These are phyloP conservation scores for Yoshiicerus persimilis DNA, from an alignment of 1,140 invertebrate genomes.

Conservation along the genomic window DNA sequence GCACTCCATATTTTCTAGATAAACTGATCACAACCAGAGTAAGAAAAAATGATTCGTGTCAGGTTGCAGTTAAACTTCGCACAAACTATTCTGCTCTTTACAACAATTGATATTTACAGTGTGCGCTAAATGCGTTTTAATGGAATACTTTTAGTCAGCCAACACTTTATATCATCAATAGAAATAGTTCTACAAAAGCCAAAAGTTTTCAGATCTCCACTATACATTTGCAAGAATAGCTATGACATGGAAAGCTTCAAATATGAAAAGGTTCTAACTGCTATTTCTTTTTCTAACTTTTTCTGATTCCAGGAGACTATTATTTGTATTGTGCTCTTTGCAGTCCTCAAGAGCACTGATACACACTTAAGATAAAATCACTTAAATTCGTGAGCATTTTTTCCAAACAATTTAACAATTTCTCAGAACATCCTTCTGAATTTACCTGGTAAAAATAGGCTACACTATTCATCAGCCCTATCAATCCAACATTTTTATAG, in stretches of 20 bases:
- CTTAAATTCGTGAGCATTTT: too few species aligned
- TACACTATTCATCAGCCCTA: too few species aligned
- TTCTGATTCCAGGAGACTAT: neutral
- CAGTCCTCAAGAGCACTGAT: neutral
- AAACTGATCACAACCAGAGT: too few species aligned
- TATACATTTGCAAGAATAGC: neutral
- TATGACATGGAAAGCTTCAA: neutral
- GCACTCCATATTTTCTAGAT: too few species aligned
- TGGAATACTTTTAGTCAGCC: neutral
- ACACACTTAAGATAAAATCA: too few species aligned
- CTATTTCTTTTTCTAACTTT: neutral
- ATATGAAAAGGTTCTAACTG: neutral
- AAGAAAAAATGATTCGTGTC: too few species aligned
- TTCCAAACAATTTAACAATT: too few species aligned
- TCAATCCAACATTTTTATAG: too few species aligned
- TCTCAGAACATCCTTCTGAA: too few species aligned
- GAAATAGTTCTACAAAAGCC: neutral
- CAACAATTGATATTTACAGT: neutral
- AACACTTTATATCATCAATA: neutral
- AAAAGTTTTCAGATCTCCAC: neutral
- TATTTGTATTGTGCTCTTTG: neutral
- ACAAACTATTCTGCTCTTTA: neutral
- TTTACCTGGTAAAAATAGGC: too few species aligned
- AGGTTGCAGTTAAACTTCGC: too few species aligned
- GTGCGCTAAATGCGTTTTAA: neutral